A percentile compares a stretch with the other conserved stretches of the same genome.
These are phyloP conservation scores for Actenoides hombroni DNA, from an alignment of 2,113 vertebrate genomes.

Conservation along the genomic window DNA sequence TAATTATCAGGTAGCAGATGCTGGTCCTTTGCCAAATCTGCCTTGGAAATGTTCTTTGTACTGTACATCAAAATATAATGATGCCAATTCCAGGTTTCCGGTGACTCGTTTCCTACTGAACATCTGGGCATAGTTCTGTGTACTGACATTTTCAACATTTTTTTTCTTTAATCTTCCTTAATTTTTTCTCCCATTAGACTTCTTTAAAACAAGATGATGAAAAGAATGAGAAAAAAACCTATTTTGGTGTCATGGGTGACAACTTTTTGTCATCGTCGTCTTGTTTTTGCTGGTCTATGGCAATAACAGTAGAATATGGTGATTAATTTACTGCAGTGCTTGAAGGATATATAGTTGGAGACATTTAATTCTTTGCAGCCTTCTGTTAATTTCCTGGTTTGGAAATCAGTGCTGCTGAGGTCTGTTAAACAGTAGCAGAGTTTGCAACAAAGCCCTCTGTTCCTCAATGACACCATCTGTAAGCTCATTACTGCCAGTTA, in stretches of 20 bases:
- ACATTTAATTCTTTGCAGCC: not conserved
- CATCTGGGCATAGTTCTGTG: not conserved
- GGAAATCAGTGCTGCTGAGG: not conserved
- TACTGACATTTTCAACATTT: not conserved
- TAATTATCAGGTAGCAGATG: constrained; percentile 47
- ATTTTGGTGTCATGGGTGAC: not conserved
- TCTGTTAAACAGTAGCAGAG: not conserved
- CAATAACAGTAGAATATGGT: not conserved
- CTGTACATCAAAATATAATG: not conserved
- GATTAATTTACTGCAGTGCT: not conserved
- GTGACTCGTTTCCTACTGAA: not conserved
- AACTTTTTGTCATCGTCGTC: not conserved
- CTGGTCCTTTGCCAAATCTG: not conserved
- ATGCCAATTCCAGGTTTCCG: not conserved
- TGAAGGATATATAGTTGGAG: not conserved
- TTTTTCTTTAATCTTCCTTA: not conserved
- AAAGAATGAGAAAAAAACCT: not conserved
- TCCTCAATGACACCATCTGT: not conserved
- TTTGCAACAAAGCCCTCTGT: not conserved
- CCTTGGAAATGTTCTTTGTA: not conserved
- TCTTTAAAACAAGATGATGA: not conserved
- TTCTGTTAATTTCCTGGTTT: not conserved
- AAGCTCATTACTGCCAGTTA: not conserved
- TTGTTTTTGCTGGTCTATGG: not conserved
- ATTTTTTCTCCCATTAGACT: not conserved